phyloP scores from a whole-genome alignment of 2,888 invertebrate species.

The Diaperis boleti region DNA sequence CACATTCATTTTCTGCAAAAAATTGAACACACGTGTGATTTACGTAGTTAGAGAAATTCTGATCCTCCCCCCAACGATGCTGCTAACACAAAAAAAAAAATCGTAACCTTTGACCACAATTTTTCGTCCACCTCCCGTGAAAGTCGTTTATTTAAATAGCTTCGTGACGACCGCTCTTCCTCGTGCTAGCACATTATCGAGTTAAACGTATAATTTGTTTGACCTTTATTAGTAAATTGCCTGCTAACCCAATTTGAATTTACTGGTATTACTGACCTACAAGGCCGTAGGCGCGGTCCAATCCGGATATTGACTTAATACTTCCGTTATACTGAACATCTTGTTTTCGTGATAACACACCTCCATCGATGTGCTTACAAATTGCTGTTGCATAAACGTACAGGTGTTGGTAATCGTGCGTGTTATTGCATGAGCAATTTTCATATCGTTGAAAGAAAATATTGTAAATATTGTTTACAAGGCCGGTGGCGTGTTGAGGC shows the following conservation, averaged over 20 bases:
- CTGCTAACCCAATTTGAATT: slow-evolving; percentile 46
- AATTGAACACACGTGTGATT: no score
- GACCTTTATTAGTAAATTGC: slow-evolving; percentile 51
- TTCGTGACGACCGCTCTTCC: not conserved
- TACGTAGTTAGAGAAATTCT: no score
- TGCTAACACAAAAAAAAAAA: no score
- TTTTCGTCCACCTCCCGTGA: not conserved
- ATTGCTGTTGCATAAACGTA: not conserved
- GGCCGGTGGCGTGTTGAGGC: not conserved
- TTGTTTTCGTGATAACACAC: slow-evolving; percentile 30
- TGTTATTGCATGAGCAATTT: not conserved
- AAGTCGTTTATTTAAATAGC: not conserved
- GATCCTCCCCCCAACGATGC: no score
- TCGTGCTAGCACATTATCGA: slow-evolving; percentile 9
- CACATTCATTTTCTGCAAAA: no score
- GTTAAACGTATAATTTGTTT: slow-evolving; percentile 23
- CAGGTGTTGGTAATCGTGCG: not conserved
- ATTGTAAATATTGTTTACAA: not conserved
- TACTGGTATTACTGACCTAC: slow-evolving; percentile 43
- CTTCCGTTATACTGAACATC: slow-evolving; percentile 30
- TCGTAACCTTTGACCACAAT: not conserved
- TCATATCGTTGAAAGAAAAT: no score
- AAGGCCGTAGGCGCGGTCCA: slow-evolving; percentile 39
- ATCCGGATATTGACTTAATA: slow-evolving; percentile 38
- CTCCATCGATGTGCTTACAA: slow-evolving; percentile 12